Evolutionary conservation across 2,797 vertebrate genomes (phyloP).

Genomic region (Esox masquinongy): DNA sequence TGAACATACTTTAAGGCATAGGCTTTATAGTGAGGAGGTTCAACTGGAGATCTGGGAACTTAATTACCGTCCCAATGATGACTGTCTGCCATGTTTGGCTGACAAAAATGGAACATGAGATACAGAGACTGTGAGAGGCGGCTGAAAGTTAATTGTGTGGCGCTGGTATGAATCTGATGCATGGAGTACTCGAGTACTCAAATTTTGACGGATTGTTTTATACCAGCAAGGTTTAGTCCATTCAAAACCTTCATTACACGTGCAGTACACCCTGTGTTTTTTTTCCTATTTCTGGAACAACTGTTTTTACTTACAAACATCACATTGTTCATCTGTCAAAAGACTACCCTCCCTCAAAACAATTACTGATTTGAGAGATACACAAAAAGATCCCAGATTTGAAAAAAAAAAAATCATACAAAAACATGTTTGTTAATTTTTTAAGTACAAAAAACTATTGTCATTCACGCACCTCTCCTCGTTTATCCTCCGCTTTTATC

Average conservation of each 20-base stretch:
- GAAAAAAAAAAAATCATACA: slow-evolving; percentile 78
- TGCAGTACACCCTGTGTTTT: slow-evolving; percentile 20
- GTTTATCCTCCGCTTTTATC: background rate
- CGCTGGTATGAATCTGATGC: background rate
- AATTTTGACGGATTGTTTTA: slow-evolving; percentile 19
- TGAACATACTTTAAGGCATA: background rate
- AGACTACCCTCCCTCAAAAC: slow-evolving; percentile 25
- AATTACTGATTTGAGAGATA: slow-evolving; percentile 73
- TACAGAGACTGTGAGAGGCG: background rate
- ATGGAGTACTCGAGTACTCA: background rate
- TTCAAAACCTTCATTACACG: background rate
- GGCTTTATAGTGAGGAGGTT: background rate
- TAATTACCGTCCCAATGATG: background rate
- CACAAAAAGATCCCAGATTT: slow-evolving; percentile 72
- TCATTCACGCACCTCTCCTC: slow-evolving; percentile 1
- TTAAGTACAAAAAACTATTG: slow-evolving; percentile 6
- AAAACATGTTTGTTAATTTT: slow-evolving; percentile 30
- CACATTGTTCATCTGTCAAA: slow-evolving; percentile 9
- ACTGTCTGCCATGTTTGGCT: background rate
- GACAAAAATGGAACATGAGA: background rate
- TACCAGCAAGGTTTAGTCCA: slow-evolving; percentile 45
- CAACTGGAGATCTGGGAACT: background rate
- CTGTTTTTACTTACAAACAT: slow-evolving; percentile 27
- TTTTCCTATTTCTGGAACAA: background rate
- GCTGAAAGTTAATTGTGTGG: background rate